Conservation (phyloP, 2,888 invertebrate genomes). For the Orthonychiurus folsomi region DNA sequence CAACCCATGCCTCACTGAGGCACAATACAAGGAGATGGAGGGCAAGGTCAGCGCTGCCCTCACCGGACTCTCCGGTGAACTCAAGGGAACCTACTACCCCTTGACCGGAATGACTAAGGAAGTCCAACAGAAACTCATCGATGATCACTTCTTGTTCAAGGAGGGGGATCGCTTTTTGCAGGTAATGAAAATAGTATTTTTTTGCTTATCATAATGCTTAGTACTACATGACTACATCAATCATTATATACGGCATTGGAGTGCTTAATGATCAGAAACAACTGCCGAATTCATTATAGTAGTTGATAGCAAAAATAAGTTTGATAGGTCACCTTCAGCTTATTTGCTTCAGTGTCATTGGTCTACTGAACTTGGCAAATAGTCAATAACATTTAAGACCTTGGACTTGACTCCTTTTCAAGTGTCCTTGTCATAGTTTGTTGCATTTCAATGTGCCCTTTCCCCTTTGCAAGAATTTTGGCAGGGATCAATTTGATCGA, state of each 20-base stretch:
- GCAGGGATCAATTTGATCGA: background rate
- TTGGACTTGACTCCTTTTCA: background rate
- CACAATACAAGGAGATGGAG: constrained; percentile 96
- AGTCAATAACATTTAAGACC: background rate
- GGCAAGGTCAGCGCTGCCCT: constrained; percentile 62
- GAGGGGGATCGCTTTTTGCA: constrained; percentile 82
- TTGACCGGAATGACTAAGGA: constrained; percentile 93
- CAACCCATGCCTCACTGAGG: constrained; percentile 94
- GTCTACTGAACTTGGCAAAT: background rate
- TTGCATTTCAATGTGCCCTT: no score
- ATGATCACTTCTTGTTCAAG: constrained; percentile 97
- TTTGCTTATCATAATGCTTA: background rate
- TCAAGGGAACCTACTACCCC: constrained; percentile 90
- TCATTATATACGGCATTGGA: no score
- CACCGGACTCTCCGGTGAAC: constrained; percentile 73
- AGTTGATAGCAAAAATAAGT: background rate
- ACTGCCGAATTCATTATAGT: background rate
- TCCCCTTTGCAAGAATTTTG: no score
- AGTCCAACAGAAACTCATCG: constrained; percentile 90
- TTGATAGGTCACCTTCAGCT: background rate
- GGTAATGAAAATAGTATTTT: constrained; percentile 35
- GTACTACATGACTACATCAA: no score
- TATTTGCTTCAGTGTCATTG: background rate
- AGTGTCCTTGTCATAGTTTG: background rate
- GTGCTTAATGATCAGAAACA: no score